Percentiles rank a stretch among this genome's conserved stretches.
phyloP scores from a whole-genome alignment of 2,888 invertebrate genomes.

The Phalera bucephala region DNA sequence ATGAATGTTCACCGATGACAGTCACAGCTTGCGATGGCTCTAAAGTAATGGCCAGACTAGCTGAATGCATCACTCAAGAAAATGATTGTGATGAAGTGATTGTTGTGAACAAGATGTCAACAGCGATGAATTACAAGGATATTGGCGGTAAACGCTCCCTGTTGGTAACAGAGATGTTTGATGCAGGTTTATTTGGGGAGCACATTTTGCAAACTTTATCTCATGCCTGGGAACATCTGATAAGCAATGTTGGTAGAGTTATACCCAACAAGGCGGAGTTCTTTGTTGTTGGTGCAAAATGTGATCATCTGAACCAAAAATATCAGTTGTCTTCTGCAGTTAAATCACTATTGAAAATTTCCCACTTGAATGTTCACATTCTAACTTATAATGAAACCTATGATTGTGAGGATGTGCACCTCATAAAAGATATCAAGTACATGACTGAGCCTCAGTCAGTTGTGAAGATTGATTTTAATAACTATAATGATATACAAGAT shows the following conservation, averaged over 20 bases:
- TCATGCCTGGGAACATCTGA: slow-evolving; percentile 87
- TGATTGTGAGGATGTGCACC: slow-evolving; percentile 86
- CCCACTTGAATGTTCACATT: slow-evolving; percentile 46
- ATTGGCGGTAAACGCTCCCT: slow-evolving; percentile 83
- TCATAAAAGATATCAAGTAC: slow-evolving; percentile 78
- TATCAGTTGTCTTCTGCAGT: slow-evolving; percentile 58
- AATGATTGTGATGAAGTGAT: slow-evolving; percentile 77
- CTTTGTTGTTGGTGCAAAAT: slow-evolving; percentile 85
- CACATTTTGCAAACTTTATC: slow-evolving; percentile 85
- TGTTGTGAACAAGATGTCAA: slow-evolving; percentile 84
- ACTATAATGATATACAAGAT: slow-evolving; percentile 70
- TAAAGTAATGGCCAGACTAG: slow-evolving; percentile 84
- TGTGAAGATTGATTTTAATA: slow-evolving; percentile 85
- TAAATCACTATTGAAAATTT: slow-evolving; percentile 53
- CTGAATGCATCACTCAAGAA: slow-evolving; percentile 65
- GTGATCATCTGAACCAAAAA: slow-evolving; percentile 71
- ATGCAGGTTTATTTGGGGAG: slow-evolving; percentile 91
- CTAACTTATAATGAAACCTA: slow-evolving; percentile 81
- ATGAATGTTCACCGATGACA: slow-evolving; percentile 74
- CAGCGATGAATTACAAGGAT: slow-evolving; percentile 74
- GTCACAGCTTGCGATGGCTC: slow-evolving; percentile 88
- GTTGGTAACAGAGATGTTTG: slow-evolving; percentile 90
- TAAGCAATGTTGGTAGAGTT: slow-evolving; percentile 75
- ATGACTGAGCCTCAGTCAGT: slow-evolving; percentile 82
- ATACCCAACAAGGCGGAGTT: slow-evolving; percentile 85